These are phyloP conservation scores for Melikaiella ostensackeni DNA, from an alignment of 2,888 invertebrate genomes.

Conservation along the genomic window DNA sequence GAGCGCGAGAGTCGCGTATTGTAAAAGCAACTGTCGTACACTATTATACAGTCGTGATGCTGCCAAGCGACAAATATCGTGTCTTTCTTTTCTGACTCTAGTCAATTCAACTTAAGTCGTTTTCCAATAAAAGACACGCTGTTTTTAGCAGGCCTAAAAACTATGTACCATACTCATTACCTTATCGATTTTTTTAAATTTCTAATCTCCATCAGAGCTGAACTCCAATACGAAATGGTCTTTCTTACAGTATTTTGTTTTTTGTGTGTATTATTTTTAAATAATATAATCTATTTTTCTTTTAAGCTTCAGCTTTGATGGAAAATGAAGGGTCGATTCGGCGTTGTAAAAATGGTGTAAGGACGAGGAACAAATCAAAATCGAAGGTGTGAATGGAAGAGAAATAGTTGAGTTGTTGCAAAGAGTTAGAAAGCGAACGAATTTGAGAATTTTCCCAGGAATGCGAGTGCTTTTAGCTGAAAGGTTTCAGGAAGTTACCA, in stretches of 20 bases:
- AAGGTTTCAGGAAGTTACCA: constrained; percentile 21
- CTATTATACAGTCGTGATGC: constrained; percentile 9
- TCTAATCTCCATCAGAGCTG: not conserved
- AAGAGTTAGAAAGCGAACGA: constrained; percentile 1
- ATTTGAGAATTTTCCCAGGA: constrained; percentile 13
- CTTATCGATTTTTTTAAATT: not conserved
- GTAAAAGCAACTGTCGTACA: constrained; percentile 21
- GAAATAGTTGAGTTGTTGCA: constrained; percentile 3
- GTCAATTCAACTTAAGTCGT: constrained; percentile 19
- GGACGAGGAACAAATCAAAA: constrained; percentile 7
- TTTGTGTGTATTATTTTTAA: not conserved
- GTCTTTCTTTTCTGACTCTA: constrained; percentile 31
- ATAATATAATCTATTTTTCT: not conserved
- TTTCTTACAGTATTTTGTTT: too few relatives aligned
- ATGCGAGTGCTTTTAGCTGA: constrained; percentile 28
- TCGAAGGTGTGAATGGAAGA: constrained; percentile 24
- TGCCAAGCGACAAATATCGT: constrained; percentile 31
- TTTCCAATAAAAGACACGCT: constrained; percentile 41
- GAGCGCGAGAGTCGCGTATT: constrained; percentile 18
- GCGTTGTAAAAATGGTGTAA: not conserved
- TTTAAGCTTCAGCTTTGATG: not conserved
- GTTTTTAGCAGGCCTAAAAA: constrained; percentile 73
- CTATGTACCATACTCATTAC: constrained; percentile 44
- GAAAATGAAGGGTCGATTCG: not conserved
- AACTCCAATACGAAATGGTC: too few relatives aligned